phyloP scores from a whole-genome alignment of 2,113 vertebrate genomes.

The Grantiella picta region DNA sequence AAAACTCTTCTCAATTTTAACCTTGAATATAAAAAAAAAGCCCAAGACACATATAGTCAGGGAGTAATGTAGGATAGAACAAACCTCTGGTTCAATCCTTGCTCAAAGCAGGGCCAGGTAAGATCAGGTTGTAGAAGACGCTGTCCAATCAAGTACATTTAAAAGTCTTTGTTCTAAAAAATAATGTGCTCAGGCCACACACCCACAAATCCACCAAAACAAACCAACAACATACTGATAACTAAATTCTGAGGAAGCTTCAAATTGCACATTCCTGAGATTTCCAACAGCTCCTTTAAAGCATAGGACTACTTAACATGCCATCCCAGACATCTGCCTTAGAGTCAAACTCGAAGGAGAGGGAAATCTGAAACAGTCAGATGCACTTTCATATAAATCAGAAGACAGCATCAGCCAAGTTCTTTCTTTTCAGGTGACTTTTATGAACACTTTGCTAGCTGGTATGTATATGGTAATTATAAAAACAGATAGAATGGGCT shows the following conservation, averaged over 20 bases:
- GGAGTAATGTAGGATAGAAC: background rate
- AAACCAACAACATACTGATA: background rate
- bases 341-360: background rate
- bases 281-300: background rate
- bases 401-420: background rate
- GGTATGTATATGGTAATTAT: background rate
- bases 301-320: background rate
- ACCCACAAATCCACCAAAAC: background rate
- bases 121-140: background rate
- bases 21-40: background rate
- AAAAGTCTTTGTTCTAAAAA: background rate
- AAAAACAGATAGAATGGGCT: background rate
- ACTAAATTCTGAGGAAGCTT: background rate
- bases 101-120: background rate
- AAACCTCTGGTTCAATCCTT: background rate
- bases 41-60: background rate
- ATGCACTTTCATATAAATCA: background rate
- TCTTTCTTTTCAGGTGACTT: background rate
- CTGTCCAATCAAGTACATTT: background rate
- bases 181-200: background rate
- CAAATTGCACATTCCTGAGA: background rate
- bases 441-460: background rate
- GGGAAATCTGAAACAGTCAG: background rate
- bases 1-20: background rate
- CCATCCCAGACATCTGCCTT: background rate